Percentiles rank a stretch among this genome's conserved stretches.
These are phyloP conservation scores for Cheilosia soror DNA, from an alignment of 2,888 invertebrate genomes.

Conservation along the genomic window DNA sequence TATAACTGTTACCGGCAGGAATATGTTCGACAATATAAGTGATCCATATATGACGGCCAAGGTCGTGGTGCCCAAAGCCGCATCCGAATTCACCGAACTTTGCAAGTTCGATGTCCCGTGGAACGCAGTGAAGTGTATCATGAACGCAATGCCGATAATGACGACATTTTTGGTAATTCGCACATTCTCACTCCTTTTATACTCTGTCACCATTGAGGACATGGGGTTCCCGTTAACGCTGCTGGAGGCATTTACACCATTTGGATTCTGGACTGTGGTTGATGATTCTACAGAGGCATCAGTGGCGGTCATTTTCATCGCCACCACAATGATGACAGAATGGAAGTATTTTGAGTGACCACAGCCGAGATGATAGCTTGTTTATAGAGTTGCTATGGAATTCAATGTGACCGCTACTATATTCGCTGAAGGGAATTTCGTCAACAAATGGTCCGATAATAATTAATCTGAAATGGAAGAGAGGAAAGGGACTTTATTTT, in stretches of 20 bases:
- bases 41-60: constrained; percentile 94
- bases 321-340: constrained; percentile 1
- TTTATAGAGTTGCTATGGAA: background rate
- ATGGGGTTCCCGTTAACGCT: background rate
- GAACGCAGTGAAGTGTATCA: constrained; percentile 96
- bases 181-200: constrained; percentile 87
- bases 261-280: constrained; percentile 19
- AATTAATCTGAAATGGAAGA: constrained; percentile 26
- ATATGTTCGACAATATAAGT: constrained; percentile 94
- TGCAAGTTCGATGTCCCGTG: constrained; percentile 93
- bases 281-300: constrained; percentile 25
- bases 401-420: background rate
- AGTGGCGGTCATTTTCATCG: constrained; percentile 38
- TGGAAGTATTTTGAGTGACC: background rate
- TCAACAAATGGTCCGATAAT: constrained; percentile 29
- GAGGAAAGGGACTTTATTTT: constrained; percentile 16
- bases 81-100: constrained; percentile 93
- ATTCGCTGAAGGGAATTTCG: constrained; percentile 13
- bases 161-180: constrained; percentile 93
- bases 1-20: constrained; percentile 93
- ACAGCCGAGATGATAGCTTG: constrained; percentile 13
- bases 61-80: constrained; percentile 92
- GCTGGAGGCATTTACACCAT: constrained; percentile 16
- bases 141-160: constrained; percentile 93
- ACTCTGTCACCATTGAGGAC: constrained; percentile 78